Evolutionary conservation across 2,797 vertebrate genomes (phyloP), one percentile per base, ranked within the genome.

Genomic region (Ctenopoma kingsleyae): DNA sequence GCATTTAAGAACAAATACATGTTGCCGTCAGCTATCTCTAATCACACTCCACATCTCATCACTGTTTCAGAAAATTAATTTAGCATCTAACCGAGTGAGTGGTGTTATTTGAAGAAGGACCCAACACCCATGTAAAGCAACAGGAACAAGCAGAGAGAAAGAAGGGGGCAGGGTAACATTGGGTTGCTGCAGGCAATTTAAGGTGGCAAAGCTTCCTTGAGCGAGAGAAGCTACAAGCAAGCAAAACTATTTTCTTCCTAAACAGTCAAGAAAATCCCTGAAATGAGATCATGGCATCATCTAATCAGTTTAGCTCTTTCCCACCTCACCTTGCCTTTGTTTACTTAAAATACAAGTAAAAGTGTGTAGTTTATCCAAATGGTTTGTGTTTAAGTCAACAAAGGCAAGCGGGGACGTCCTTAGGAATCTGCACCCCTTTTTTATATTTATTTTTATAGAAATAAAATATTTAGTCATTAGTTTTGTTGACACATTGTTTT

Each of bases 291-390:
- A 44, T 64, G 8, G 23, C 19, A 25, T 61, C 9, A 46, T 36
- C 2, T 22, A 20, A 68, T 38, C 10, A 44, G 8, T 36, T 48
- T 2, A 71, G 51, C 3, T 53, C 7, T 44, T 53, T 25, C 0
- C 6, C 3, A 23, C 4, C 3, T 43, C 40, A 6, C 63, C 27
- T 89, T 92, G 89, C 86, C 87, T 91, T 92, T 93, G 66, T 80
- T 86, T 56, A 87, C 89, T 88, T 91, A 90, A 90, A 89, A 88
- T 65, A 54, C 71, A 76, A 76, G 57, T 36, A 8, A 50, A 60
- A 10, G 41, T 15, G 17, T 38, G n/a, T 8, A 12, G 12, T 35
- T 32, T 19, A 32, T 49, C 54, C 67, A 78, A 87, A 86, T 64
- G 2, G 4, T 71, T 52, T 76, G 71, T 44, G 77, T 61, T 91